These are phyloP conservation scores for Psophia crepitans DNA, from an alignment of 2,113 vertebrate species.

Conservation along the genomic window DNA sequence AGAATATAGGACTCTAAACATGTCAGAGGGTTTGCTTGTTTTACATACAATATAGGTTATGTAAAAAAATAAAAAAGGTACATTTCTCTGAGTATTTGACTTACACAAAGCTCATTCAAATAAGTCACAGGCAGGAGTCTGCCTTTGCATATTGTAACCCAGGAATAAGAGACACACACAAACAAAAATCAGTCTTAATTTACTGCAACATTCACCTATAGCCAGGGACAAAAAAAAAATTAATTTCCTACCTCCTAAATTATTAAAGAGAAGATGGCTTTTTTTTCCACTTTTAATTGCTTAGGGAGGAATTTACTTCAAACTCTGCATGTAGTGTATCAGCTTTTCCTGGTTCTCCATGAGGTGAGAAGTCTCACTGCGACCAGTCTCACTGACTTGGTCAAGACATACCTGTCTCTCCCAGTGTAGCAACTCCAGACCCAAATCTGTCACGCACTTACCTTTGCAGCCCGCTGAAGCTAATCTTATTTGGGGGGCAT, in stretches of 20 bases:
- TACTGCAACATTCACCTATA: slow-evolving; percentile 18
- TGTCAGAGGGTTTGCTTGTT: slow-evolving; percentile 73
- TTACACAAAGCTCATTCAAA: slow-evolving; percentile 3
- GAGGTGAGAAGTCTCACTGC: no score
- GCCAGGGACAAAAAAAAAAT: not conserved
- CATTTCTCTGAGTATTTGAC: not conserved
- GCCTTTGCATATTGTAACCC: not conserved
- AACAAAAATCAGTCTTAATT: not conserved
- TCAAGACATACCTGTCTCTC: not conserved
- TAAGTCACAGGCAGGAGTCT: slow-evolving; percentile 7
- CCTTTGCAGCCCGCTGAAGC: no score
- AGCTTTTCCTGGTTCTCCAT: not conserved
- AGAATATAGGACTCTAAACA: slow-evolving; percentile 70
- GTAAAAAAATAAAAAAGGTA: not conserved
- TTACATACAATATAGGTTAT: slow-evolving; percentile 64
- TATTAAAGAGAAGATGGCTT: not conserved
- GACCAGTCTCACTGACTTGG: not conserved
- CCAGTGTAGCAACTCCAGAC: not conserved
- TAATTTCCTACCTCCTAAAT: not conserved
- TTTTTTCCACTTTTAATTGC: not conserved
- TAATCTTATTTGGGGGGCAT: no score
- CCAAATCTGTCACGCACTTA: not conserved
- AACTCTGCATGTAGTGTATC: not conserved
- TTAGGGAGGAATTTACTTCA: not conserved
- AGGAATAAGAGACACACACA: not conserved